A percentile compares a stretch with the other conserved stretches of the same genome.
Evolutionary conservation across 2,797 vertebrate species (phyloP).

Genomic region (Chiroxiphia lanceolata): DNA sequence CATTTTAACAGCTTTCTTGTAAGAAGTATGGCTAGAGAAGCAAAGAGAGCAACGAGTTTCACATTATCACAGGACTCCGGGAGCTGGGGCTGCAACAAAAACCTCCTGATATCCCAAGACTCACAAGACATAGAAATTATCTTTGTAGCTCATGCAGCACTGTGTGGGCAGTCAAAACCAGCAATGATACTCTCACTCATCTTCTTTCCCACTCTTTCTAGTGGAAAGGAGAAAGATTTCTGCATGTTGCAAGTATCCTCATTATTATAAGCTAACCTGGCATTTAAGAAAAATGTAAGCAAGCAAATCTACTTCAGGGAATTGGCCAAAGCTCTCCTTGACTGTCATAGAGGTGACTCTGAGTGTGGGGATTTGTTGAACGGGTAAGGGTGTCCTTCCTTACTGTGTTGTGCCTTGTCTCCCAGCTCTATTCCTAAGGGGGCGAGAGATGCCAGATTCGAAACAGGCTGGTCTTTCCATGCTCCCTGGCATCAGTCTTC

Average conservation of each 20-base stretch:
- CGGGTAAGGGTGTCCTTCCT: not conserved
- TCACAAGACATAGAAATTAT: not conserved
- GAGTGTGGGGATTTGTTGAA: not conserved
- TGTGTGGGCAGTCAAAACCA: not conserved
- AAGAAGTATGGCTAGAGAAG: not conserved
- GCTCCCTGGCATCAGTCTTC: not conserved
- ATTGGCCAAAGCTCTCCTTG: not conserved
- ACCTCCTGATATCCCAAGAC: not conserved
- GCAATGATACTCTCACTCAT: not conserved
- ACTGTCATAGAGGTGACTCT: not conserved
- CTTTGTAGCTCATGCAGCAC: not conserved
- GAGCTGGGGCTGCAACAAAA: not conserved
- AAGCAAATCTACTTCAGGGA: not conserved
- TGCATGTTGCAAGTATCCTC: not conserved
- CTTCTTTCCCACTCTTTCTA: not conserved
- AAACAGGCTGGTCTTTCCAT: not conserved
- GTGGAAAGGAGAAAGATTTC: not conserved
- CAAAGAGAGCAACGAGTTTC: not conserved
- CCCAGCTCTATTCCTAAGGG: not conserved
- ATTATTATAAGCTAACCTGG: not conserved
- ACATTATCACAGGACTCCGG: rapidly evolving
- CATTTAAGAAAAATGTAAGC: not conserved
- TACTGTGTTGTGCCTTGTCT: not conserved
- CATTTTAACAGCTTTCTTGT: not conserved
- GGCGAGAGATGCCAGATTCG: not conserved